Evolutionary conservation across 2,797 vertebrate genomes (phyloP), one percentile per base, ranked within the genome.

Genomic region (Catamblyrhynchus diadema): DNA sequence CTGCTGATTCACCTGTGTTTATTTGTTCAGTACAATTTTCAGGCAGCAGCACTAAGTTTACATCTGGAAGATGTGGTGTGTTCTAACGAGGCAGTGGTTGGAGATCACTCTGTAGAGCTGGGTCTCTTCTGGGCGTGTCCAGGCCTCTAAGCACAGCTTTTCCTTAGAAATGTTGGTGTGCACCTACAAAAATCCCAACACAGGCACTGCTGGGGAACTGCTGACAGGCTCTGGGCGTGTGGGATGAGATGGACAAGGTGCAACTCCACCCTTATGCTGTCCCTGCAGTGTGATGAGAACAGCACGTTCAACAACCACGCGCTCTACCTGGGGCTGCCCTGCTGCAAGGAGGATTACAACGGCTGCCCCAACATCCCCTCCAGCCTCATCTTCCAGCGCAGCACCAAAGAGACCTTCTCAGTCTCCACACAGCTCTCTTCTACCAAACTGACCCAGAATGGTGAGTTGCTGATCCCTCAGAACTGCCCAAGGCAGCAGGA

Each of bases 391-490:
- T 99, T 99, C 97, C 99, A 99, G 98, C 99, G 99, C 87, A 99
- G 99, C 98, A 98, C 99, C 96, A 99, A 99, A 96, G 99, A 99
- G 98, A 99, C 98, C 54, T 98, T 99, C 95, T 99, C 99, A 96
- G 99, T 99, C 93, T 99, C 99, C 93, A 99, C 99, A 0, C 99
- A 99, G 95, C 99, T 99, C 67, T 99, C 99, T 88, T 99, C 99
- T 92, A 99, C 99, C 96, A 99, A 99, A 97, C 98, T 99, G 94
- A 99, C 99, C 24, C 99, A 99, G 95, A 99, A 99, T 19, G 99
- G 99, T 99, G 98, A 81, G 97, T 92, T 32, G 30, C 56, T 65
- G 18, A 37, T 30, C 56, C 79, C 71, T 30, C 44, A 42, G 6
- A 67, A 28, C n/a, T 45, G 25, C 44, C 44, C 54, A 24, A 28